Conservation (phyloP, 2,113 vertebrate species). For the Cyanoramphus novaezelandiae region DNA sequence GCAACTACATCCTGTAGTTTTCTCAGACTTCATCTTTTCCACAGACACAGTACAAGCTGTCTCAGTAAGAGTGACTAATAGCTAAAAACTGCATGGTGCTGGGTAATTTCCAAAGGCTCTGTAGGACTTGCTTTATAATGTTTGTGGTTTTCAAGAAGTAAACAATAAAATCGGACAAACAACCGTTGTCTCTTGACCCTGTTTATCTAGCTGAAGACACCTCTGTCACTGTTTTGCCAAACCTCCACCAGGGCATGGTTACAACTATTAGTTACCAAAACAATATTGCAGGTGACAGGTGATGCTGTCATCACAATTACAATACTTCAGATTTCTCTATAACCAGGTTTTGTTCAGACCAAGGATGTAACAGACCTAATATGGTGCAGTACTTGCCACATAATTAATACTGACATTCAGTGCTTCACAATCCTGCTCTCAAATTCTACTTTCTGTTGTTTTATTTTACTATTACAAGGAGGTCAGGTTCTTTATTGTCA, state of each 20-base stretch:
- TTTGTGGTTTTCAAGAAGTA: constrained; percentile 70
- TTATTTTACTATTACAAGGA: background rate
- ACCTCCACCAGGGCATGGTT: background rate
- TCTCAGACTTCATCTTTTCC: constrained; percentile 57
- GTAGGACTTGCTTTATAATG: constrained; percentile 66
- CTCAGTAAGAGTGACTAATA: constrained; percentile 67
- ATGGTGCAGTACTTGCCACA: accelerated
- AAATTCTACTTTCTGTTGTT: background rate
- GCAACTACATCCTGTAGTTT: background rate
- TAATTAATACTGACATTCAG: background rate
- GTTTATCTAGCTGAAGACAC: constrained; percentile 61
- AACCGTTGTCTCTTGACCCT: constrained; percentile 54
- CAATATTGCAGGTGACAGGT: background rate
- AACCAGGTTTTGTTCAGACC: background rate
- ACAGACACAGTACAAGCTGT: constrained; percentile 18
- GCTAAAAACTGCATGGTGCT: constrained; percentile 58
- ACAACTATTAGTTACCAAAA: background rate
- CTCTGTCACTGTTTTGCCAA: background rate
- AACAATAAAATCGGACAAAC: constrained; percentile 71
- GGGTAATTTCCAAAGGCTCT: constrained; percentile 69
- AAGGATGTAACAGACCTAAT: background rate
- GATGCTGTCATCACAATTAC: background rate
- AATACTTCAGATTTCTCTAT: background rate
- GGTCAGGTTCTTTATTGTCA: background rate
- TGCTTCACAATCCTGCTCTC: background rate